Evolutionary conservation across 2,797 vertebrate species (phyloP).

Genomic region (Danio aesculapii): DNA sequence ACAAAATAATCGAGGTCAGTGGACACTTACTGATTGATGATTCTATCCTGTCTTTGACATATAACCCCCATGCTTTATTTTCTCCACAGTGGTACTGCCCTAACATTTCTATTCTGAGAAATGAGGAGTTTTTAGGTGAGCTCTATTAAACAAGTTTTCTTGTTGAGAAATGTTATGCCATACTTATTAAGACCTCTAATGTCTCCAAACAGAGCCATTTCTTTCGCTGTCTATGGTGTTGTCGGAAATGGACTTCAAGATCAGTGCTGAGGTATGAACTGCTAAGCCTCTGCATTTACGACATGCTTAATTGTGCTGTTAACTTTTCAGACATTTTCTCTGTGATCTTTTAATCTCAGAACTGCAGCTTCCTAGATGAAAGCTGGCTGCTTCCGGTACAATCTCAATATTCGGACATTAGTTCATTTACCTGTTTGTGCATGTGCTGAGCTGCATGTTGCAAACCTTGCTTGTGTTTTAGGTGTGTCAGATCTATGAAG

Average conservation of each 20-base stretch:
- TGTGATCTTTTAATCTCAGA: slow-evolving; percentile 69
- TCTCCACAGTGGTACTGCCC: slow-evolving; percentile 83
- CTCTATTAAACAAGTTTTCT: not conserved
- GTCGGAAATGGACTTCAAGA: slow-evolving; percentile 82
- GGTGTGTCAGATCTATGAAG: slow-evolving; percentile 80
- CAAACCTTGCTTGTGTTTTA: slow-evolving; percentile 65
- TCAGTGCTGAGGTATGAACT: slow-evolving; percentile 81
- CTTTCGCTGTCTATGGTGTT: slow-evolving; percentile 82
- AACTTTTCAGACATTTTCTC: not conserved
- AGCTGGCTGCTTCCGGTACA: slow-evolving; percentile 88
- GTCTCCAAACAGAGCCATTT: slow-evolving; percentile 79
- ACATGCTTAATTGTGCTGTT: not conserved
- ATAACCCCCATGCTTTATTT: not conserved
- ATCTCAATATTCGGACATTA: not conserved
- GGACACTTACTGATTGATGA: not conserved
- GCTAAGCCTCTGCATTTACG: not conserved
- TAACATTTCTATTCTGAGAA: slow-evolving; percentile 76
- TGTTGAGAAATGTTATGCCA: not conserved
- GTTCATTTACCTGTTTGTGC: not conserved
- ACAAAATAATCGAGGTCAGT: slow-evolving; percentile 77
- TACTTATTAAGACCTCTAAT: not conserved
- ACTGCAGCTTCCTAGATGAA: slow-evolving; percentile 87
- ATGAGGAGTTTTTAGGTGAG: slow-evolving; percentile 82
- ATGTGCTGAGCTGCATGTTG: slow-evolving; percentile 49
- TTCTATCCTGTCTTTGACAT: not conserved